Evolutionary conservation across 2,888 invertebrate genomes (phyloP).

Genomic region (Caenorhabditis drosophilae): DNA sequence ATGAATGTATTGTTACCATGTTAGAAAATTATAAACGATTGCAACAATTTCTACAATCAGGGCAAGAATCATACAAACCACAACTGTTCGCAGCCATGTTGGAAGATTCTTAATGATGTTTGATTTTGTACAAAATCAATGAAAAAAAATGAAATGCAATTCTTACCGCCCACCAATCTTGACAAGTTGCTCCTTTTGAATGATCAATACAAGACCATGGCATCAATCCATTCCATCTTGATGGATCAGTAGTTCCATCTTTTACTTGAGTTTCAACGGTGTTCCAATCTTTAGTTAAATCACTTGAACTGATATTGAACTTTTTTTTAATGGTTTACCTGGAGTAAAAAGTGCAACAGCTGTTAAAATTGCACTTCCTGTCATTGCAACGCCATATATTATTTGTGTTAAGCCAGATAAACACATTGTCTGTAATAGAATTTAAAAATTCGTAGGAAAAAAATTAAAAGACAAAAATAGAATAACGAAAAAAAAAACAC

Average conservation of each 20-base stretch:
- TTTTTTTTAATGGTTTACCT: conserved; percentile 21
- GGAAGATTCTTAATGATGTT: conserved; percentile 34
- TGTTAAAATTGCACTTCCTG: conserved; percentile 36
- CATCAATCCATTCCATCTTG: conserved; percentile 32
- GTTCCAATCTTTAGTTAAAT: conserved; percentile 31
- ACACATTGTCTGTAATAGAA: too few relatives aligned
- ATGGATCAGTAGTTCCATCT: not conserved
- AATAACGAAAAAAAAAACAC: not conserved
- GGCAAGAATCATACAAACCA: conserved; percentile 43
- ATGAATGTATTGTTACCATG: too few relatives aligned
- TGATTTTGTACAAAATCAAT: not conserved
- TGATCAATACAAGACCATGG: conserved; percentile 32
- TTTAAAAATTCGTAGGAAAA: not conserved
- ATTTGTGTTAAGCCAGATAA: conserved; percentile 49
- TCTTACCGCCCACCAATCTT: conserved; percentile 29
- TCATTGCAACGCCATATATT: conserved; percentile 47
- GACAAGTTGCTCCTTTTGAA: conserved; percentile 14
- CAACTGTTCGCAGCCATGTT: conserved; percentile 35
- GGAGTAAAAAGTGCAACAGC: conserved; percentile 49
- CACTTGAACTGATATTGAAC: too few relatives aligned
- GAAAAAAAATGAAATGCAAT: not conserved
- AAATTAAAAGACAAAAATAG: not conserved
- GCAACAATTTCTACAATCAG: conserved; percentile 38
- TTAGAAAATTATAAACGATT: conserved; percentile 39
- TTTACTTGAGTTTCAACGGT: conserved; percentile 18